These are phyloP conservation scores for Diadophis punctatus DNA, from an alignment of 2,113 vertebrate genomes.

Conservation along the genomic window DNA sequence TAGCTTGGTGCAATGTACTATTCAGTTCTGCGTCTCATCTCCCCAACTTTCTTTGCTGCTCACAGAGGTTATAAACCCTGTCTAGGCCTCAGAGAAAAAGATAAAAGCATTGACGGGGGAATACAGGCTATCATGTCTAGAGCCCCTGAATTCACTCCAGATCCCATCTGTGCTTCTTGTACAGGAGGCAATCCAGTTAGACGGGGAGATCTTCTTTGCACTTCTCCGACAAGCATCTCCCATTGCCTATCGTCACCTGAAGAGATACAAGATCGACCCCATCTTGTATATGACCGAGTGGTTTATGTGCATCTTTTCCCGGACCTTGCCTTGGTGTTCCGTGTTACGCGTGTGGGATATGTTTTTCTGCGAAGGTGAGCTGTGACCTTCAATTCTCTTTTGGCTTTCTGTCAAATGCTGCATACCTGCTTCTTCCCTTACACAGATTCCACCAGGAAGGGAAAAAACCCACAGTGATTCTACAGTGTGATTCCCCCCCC, in stretches of 20 bases:
- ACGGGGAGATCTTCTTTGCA: constrained; percentile 88
- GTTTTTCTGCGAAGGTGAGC: constrained; percentile 92
- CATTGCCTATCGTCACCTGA: constrained; percentile 85
- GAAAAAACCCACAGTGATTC: not conserved
- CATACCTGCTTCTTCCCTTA: no score
- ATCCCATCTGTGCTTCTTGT: not conserved
- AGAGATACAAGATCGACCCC: constrained; percentile 87
- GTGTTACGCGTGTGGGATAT: constrained; percentile 93
- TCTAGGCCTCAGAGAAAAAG: not conserved
- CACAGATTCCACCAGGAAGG: not conserved
- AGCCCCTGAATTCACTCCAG: no score
- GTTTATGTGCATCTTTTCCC: constrained; percentile 94
- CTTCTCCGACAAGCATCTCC: constrained; percentile 81
- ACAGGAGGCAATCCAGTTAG: constrained; percentile 89
- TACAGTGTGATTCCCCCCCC: not conserved
- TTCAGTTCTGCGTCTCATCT: not conserved
- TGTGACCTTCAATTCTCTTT: not conserved
- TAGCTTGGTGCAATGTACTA: not conserved
- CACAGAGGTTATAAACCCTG: not conserved
- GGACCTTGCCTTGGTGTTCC: constrained; percentile 84
- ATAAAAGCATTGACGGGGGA: not conserved
- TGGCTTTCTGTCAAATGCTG: no score
- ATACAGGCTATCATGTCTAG: no score
- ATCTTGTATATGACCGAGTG: constrained; percentile 93
- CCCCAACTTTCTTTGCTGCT: not conserved